Evolutionary conservation across 2,113 vertebrate species (phyloP), one percentile per base, ranked within the genome.

Genomic region (Gymnorhina tibicen): DNA sequence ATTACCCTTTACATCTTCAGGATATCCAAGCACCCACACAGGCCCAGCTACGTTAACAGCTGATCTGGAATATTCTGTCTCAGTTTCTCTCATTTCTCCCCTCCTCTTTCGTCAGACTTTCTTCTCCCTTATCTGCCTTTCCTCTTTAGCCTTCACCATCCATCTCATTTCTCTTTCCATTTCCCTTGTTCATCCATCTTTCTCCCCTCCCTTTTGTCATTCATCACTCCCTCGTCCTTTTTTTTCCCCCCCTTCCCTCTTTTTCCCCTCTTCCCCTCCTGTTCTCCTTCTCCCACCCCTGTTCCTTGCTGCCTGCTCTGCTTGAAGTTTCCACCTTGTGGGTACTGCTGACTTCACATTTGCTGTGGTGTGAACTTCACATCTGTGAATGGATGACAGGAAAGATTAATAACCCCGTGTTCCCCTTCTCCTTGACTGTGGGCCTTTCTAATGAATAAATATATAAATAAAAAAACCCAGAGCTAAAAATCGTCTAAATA

Each of bases 311-410:
- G 97, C 97, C 94, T 97, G 95, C 96, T 98, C 97, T 91, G 93
- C 98, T 98, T 97, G 98, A 98, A 98, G 98, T 98, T 98, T 98
- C 98, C 98, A 98, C 98, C 98, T 98, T 98, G 98, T 98, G 98
- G 94, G 95, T 99, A 99, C 97, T 99, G 99, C 99, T 99, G 99
- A 99, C 99, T 99, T 99, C 98, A 98, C 98, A 98, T 98, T 99
- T 99, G 98, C 98, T 99, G 98, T 96, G 98, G 98, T 98, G 98
- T 98, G 98, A 98, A 98, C 98, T 98, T 98, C 99, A 98, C 99
- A 99, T 99, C 99, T 99, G 99, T 98, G 98, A 99, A 98, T 97
- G 98, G 98, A 98, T 99, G 99, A 99, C 99, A 99, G 98, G 98
- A 98, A 99, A 99, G 99, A 99, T 99, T 99, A 99, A 99, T 99